Evolutionary conservation across 2,113 vertebrate genomes (phyloP).

Genomic region (Myrmophylax atrothorax): DNA sequence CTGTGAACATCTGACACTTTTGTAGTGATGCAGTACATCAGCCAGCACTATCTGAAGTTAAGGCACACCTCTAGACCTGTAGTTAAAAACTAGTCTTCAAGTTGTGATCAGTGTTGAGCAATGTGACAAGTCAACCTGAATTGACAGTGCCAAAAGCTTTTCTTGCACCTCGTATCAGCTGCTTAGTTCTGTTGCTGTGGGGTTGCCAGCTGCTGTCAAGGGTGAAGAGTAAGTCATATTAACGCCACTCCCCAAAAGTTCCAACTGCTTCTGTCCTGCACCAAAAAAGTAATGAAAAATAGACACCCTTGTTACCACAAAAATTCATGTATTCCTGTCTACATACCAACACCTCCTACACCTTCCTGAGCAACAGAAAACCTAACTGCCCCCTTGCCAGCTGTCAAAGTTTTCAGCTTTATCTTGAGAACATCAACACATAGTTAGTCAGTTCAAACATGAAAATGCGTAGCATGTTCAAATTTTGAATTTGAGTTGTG

Average conservation of each 20-base stretch:
- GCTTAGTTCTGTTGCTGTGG: not conserved
- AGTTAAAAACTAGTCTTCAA: not conserved
- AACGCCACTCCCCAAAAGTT: not conserved
- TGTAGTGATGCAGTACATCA: not conserved
- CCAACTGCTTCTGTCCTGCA: conserved; percentile 14
- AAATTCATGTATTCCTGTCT: conserved; percentile 49
- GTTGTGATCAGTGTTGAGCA: not conserved
- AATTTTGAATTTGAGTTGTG: not conserved
- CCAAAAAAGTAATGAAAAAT: conserved; percentile 26
- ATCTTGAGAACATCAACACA: conserved; percentile 64
- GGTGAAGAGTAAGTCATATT: not conserved
- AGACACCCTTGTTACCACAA: conserved; percentile 14
- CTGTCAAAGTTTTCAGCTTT: conserved; percentile 69
- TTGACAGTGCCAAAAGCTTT: not conserved
- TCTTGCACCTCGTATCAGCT: not conserved
- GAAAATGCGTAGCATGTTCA: conserved; percentile 20
- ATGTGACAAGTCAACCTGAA: not conserved
- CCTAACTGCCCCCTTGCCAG: conserved; percentile 62
- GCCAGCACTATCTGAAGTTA: not conserved
- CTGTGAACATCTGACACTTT: not conserved
- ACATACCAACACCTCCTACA: conserved; percentile 60
- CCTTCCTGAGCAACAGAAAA: conserved; percentile 65
- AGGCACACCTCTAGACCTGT: not conserved
- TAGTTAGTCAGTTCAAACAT: conserved; percentile 63
- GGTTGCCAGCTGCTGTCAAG: not conserved